Conservation (phyloP, 1,140 invertebrate species). For the Drosophila parabipectinata region DNA sequence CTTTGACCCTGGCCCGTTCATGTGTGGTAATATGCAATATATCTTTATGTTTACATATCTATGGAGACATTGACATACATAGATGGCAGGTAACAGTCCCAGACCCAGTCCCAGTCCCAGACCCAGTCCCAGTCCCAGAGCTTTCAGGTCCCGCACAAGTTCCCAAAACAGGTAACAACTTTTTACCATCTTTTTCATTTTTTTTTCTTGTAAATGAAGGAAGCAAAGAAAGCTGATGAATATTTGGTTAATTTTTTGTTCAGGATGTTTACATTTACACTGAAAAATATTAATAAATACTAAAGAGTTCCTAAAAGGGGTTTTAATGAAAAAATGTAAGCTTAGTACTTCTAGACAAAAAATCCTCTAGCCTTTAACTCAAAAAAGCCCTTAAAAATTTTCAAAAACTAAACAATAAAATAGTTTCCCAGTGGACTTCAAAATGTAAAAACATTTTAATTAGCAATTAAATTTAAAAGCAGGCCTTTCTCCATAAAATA, state of each 20-base stretch:
- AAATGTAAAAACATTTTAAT: not conserved
- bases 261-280: not conserved
- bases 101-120: not conserved
- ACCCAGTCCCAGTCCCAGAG: not conserved
- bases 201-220: not conserved
- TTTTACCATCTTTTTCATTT: not conserved
- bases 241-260: not conserved
- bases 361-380: too few relatives aligned
- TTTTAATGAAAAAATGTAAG: too few relatives aligned
- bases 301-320: too few relatives aligned
- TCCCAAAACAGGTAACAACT: not conserved
- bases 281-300: not conserved
- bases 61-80: conserved; percentile 43
- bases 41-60: conserved; percentile 3
- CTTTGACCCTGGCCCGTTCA: conserved; percentile 39
- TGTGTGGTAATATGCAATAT: conserved; percentile 18
- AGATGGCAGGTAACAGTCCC: conserved; percentile 23
- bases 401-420: too few relatives aligned
- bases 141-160: not conserved
- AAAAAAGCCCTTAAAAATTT: too few relatives aligned
- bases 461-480: not conserved
- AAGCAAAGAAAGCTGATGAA: not conserved
- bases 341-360: too few relatives aligned
- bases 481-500: not conserved
- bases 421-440: too few relatives aligned